Conservation (phyloP, 2,888 invertebrate genomes). For the Hoplodrina ambigua region DNA sequence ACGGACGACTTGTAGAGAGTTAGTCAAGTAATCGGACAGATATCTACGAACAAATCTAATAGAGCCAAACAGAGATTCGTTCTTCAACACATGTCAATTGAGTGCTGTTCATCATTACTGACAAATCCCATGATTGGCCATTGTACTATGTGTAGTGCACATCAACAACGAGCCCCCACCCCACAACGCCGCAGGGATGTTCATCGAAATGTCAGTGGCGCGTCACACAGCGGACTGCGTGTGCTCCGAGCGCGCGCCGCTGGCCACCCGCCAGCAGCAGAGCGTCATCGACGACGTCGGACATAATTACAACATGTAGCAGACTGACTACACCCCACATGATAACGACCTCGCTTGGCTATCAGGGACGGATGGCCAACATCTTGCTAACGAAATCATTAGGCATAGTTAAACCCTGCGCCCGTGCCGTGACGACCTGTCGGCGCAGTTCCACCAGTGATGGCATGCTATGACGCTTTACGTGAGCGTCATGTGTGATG, state of each 20-base stretch:
- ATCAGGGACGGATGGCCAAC: not conserved
- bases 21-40: not conserved
- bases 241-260: slow-evolving; percentile 31
- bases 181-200: slow-evolving; percentile 3
- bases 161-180: not conserved
- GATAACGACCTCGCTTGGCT: slow-evolving; percentile 1
- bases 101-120: slow-evolving; percentile 2
- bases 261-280: slow-evolving; percentile 51
- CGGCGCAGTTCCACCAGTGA: not conserved
- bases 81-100: slow-evolving; percentile 1
- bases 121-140: not conserved
- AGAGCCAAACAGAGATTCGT: no score
- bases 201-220: slow-evolving; percentile 8
- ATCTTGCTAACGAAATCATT: not conserved
- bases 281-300: slow-evolving; percentile 29
- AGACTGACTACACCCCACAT: slow-evolving; percentile 1
- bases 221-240: slow-evolving; percentile 28
- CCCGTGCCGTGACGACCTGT: slow-evolving; percentile 4
- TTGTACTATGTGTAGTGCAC: not conserved
- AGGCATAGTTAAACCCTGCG: not conserved
- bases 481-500: not conserved
- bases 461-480: not conserved
- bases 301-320: slow-evolving; percentile 4
- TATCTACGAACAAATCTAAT: not conserved
- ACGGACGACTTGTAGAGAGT: not conserved